A percentile compares a stretch with the other conserved stretches of the same genome.
Conservation (phyloP, 2,888 invertebrate species). For the Lochmaea capreae region DNA sequence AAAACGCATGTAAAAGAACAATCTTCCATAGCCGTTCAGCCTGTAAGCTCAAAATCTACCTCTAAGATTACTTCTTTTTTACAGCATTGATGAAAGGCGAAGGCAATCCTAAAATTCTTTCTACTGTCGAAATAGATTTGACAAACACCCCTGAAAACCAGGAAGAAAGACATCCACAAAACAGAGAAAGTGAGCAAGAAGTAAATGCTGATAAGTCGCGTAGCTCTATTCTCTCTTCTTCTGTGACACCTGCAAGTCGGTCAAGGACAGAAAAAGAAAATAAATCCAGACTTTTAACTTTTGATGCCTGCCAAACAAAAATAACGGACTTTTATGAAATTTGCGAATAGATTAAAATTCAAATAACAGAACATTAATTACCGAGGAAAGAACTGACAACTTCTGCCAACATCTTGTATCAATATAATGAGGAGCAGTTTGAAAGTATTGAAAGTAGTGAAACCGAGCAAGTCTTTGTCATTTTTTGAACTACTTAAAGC, state of each 20-base stretch:
- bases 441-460: no score
- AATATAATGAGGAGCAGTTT: not conserved
- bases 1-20: no score
- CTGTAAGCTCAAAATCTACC: no score
- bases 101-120: no score
- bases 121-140: constrained; percentile 9
- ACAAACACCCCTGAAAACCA: not conserved
- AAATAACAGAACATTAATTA: not conserved
- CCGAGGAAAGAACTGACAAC: not conserved
- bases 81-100: no score
- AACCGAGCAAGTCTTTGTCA: no score
- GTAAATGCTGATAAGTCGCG: not conserved
- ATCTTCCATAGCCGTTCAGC: no score
- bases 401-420: not conserved
- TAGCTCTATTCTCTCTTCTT: constrained; percentile 2
- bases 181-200: not conserved
- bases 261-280: not conserved
- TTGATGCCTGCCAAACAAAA: constrained; percentile 1
- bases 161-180: constrained; percentile 2
- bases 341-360: constrained; percentile 6
- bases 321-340: not conserved
- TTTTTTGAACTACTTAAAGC: not conserved
- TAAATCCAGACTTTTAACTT: constrained; percentile 1
- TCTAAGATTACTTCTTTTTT: no score
- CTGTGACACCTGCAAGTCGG: not conserved